Conservation (phyloP, 2,113 vertebrate genomes). For the Agelaius phoeniceus region DNA sequence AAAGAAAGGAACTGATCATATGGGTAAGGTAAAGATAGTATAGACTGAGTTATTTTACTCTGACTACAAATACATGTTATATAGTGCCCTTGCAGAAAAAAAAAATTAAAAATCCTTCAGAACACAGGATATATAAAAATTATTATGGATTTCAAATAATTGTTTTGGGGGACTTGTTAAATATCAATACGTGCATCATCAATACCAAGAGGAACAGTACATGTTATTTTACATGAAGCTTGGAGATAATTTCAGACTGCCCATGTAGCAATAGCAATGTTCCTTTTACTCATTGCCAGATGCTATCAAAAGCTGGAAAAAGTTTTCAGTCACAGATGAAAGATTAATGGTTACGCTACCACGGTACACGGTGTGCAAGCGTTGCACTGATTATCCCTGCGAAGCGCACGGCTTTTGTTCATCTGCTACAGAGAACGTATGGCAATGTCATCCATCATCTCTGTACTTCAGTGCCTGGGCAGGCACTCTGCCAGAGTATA, state of each 20-base stretch:
- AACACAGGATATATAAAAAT: not conserved
- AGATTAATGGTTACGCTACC: constrained; percentile 8
- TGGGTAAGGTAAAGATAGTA: not conserved
- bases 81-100: not conserved
- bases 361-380: constrained; percentile 18
- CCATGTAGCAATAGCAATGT: not conserved
- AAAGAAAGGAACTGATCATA: not conserved
- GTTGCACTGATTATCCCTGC: not conserved
- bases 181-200: not conserved
- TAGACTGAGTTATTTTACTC: not conserved
- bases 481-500: not conserved
- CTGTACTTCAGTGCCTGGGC: not conserved
- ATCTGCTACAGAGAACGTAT: not conserved
- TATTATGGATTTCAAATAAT: not conserved
- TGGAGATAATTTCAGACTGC: constrained; percentile 10
- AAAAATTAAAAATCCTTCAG: not conserved
- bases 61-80: not conserved
- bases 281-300: constrained; percentile 3
- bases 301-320: constrained; percentile 48
- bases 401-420: not conserved
- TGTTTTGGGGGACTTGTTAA: not conserved
- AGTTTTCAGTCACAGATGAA: constrained; percentile 16
- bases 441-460: not conserved
- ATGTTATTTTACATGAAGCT: not conserved
- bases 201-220: not conserved